Conservation (phyloP, 2,113 vertebrate genomes). For the Stigmatopora nigra region DNA sequence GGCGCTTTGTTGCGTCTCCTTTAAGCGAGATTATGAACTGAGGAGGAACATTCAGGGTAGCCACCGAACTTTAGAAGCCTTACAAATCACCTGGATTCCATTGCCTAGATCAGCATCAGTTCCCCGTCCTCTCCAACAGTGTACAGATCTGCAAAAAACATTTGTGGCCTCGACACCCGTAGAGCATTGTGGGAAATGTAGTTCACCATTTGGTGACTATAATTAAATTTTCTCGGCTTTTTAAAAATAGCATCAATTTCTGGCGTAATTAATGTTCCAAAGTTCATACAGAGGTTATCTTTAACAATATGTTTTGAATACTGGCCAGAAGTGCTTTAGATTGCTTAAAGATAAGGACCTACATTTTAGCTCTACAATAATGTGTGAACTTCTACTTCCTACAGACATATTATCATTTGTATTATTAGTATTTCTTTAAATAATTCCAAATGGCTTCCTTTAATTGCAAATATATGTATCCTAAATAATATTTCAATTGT, state of each 20-base stretch:
- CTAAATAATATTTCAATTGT: too few species aligned
- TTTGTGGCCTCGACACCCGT: neutral
- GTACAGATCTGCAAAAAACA: slow-evolving; percentile 40
- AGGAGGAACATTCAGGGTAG: slow-evolving; percentile 30
- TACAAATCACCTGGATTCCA: slow-evolving; percentile 32
- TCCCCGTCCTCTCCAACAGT: neutral
- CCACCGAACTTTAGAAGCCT: slow-evolving; percentile 23
- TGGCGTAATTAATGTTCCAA: neutral
- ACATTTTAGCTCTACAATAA: neutral
- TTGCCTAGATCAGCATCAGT: accelerated
- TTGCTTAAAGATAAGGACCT: neutral
- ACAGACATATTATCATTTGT: neutral
- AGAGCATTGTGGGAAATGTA: slow-evolving; percentile 51
- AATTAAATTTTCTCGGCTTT: neutral
- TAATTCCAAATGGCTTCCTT: neutral
- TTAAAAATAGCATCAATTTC: neutral
- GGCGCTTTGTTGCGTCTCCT: slow-evolving; percentile 77
- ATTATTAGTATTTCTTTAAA: neutral
- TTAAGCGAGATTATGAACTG: slow-evolving; percentile 69
- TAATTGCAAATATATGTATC: too few species aligned
- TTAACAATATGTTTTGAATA: neutral
- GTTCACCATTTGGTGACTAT: slow-evolving; percentile 6
- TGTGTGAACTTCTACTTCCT: neutral
- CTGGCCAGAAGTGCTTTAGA: neutral
- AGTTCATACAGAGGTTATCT: neutral